Conservation (phyloP, 2,113 vertebrate species). For the Tapirus terrestris region DNA sequence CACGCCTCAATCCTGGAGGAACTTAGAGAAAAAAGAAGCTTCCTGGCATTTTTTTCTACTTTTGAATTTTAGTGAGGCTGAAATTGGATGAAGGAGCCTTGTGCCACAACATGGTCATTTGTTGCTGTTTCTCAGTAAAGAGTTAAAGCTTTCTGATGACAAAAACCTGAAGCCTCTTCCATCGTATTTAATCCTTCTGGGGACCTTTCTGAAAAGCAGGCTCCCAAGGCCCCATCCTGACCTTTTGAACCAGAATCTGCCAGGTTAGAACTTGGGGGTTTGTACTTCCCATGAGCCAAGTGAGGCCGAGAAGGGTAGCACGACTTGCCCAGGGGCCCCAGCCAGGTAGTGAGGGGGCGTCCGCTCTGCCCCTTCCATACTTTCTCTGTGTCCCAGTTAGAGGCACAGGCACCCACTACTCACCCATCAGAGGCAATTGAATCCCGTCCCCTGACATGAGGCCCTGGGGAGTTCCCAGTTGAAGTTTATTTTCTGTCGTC, state of each 20-base stretch:
- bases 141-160: neutral
- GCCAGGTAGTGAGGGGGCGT: neutral
- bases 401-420: neutral
- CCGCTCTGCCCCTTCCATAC: neutral
- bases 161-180: neutral
- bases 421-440: neutral
- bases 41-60: neutral
- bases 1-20: fast-evolving
- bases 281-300: neutral
- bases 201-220: neutral
- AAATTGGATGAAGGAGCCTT: too few species aligned
- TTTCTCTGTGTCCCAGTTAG: neutral
- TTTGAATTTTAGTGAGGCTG: neutral
- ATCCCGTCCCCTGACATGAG: neutral
- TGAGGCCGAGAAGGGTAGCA: neutral
- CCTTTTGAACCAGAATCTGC: neutral
- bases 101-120: fast-evolving
- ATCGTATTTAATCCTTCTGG: neutral
- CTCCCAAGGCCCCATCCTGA: too few species aligned
- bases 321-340: neutral
- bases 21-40: neutral
- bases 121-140: neutral
- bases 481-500: neutral
- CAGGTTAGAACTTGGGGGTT: neutral
- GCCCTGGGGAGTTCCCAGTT: too few species aligned